These are phyloP conservation scores for Agrypnus murinus DNA, from an alignment of 2,888 invertebrate species.

Conservation along the genomic window DNA sequence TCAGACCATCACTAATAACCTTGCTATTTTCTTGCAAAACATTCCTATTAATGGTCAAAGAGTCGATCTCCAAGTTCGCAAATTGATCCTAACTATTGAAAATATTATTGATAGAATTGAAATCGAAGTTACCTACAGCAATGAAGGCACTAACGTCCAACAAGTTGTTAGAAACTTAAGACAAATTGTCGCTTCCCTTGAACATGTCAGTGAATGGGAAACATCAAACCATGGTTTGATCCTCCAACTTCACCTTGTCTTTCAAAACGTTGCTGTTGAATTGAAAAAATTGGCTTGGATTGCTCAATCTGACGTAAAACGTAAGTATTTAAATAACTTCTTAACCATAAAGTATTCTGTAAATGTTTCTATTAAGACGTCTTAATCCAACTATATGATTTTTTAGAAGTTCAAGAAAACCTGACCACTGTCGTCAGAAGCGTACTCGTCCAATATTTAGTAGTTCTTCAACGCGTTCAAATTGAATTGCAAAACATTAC, in stretches of 20 bases:
- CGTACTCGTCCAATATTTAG: conserved; percentile 38
- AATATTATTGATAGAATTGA: conserved; percentile 25
- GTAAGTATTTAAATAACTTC: too few species aligned
- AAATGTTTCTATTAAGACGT: too few species aligned
- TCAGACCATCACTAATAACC: conserved; percentile 37
- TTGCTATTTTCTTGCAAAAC: conserved; percentile 38
- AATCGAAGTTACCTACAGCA: conserved; percentile 19
- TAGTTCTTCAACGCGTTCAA: conserved; percentile 40
- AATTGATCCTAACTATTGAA: conserved; percentile 19
- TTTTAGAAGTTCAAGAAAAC: conserved; percentile 24
- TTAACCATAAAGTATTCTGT: conserved; percentile 14
- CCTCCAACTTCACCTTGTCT: conserved; percentile 25
- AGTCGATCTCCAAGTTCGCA: conserved; percentile 24
- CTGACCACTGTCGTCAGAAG: conserved; percentile 30
- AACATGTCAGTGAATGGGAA: neutral
- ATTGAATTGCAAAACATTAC: conserved; percentile 37
- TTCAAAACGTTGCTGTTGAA: conserved; percentile 31
- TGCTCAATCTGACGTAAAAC: conserved; percentile 15
- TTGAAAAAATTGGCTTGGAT: conserved; percentile 33
- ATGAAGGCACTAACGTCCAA: neutral
- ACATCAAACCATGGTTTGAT: conserved; percentile 6
- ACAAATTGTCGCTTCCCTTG: conserved; percentile 3
- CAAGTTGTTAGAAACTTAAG: neutral
- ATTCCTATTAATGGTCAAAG: conserved; percentile 27
- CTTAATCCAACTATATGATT: too few species aligned